Evolutionary conservation across 64 coral and sea anemone genomes (phyloP), one percentile per base, ranked within the genome.

Genomic region (Anthopleura sola): DNA sequence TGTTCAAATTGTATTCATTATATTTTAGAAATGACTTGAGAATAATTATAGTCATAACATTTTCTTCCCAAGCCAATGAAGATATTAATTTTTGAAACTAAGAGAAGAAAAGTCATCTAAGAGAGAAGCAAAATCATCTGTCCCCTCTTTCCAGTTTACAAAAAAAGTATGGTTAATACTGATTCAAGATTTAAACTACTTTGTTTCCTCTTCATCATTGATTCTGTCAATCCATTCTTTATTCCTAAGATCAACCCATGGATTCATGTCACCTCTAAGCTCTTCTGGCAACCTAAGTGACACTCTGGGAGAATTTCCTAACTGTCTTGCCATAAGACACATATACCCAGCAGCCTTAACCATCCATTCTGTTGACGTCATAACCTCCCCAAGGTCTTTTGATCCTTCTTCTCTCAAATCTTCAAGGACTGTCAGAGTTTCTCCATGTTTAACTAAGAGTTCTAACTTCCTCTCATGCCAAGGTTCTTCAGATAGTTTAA

Each of bases 331-430:
- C 39, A 87, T 54, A 21, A 95, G 31, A 81, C 93, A 95, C 53
- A 95, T 86, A 13, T 91, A 89, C 2, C 88, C 93, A 24, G 89
- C 89, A 10, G 75, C 82, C 83, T 95, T 95, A 0, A 95, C 89
- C 58, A 95, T 85, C 93, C 93, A 95, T 24, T 95, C 93, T 15
- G 93, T 91, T 5, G 93, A 85, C 28, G 91, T 85, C 93, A 95
- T 95, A 49, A 95, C 75, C 71, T 88, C 89, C 36, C 88, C 60
- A 75, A 91, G 64, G 40, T 88, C 88, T 23, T 48, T 91, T 49
- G 85, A 87, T 31, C 89, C 82, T 17, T 85, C 85, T 37, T 78
- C 58, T 55, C 33, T 78, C 36, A 17, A 29, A 68, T 95, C 93
- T 16, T 55, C 34, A 2, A 95, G 28, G 55, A 95, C 74, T 9